These are phyloP conservation scores for Marisa cornuarietis DNA, from an alignment of 1,140 invertebrate species.

Conservation along the genomic window DNA sequence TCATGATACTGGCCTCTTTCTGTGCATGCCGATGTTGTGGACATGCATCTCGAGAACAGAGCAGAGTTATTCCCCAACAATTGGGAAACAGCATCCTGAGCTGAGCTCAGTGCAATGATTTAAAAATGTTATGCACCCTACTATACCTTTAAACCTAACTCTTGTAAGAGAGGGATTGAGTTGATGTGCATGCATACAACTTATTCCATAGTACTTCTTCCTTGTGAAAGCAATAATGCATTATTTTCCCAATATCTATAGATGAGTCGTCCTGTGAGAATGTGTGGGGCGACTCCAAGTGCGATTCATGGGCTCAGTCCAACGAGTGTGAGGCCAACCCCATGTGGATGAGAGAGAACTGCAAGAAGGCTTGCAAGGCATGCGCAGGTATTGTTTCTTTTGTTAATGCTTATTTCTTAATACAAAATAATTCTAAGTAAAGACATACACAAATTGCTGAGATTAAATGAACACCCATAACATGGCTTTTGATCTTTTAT, in stretches of 20 bases:
- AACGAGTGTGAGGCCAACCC: constrained; percentile 46
- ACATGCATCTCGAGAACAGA: no score
- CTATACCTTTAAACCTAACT: no score
- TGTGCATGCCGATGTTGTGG: no score
- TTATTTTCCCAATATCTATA: background rate
- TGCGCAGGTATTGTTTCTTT: constrained; percentile 22
- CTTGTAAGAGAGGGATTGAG: background rate
- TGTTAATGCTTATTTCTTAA: background rate
- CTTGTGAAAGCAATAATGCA: background rate
- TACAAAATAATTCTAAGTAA: no score
- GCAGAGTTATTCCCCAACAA: no score
- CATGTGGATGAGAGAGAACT: constrained; percentile 49
- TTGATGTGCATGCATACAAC: background rate
- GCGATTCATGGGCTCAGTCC: constrained; percentile 30
- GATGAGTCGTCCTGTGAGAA: background rate
- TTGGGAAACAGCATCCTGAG: no score
- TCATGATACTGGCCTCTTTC: no score
- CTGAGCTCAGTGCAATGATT: background rate
- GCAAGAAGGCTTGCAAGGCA: constrained; percentile 41
- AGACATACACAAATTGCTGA: no score
- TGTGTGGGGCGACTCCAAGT: constrained; percentile 5
- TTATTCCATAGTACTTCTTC: background rate
- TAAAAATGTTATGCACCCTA: background rate
- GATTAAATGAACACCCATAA: no score
- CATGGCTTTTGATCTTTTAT: no score